A percentile compares a stretch with the other conserved stretches of the same genome.
Evolutionary conservation across 2,888 invertebrate species (phyloP).

Genomic region (Drosophila peninsularis): DNA sequence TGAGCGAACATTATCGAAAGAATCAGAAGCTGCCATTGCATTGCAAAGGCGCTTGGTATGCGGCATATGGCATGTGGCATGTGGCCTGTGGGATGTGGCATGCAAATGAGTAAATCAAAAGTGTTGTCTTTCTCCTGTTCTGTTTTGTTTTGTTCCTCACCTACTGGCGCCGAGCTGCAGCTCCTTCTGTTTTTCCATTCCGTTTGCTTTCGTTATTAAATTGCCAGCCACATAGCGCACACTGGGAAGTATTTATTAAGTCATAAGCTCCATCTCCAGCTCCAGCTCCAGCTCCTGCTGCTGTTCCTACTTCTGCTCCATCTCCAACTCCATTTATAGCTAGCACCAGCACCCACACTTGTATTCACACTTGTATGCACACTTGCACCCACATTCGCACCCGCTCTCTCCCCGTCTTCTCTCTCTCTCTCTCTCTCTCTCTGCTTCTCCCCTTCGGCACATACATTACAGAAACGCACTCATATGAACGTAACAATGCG

Average conservation of each 20-base stretch:
- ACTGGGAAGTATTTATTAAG: conserved; percentile 74
- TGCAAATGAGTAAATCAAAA: conserved; percentile 59
- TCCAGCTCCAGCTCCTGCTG: background rate
- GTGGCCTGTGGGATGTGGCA: conserved; percentile 38
- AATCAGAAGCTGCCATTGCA: conserved; percentile 21
- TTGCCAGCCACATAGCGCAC: conserved; percentile 75
- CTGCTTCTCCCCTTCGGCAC: background rate
- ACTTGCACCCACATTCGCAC: conserved; percentile 11
- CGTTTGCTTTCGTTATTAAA: conserved; percentile 75
- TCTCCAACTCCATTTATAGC: conserved; percentile 5
- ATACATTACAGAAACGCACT: conserved; percentile 24
- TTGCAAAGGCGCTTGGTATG: background rate
- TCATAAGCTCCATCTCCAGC: conserved; percentile 62
- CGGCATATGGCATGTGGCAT: background rate
- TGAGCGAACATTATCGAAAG: conserved; percentile 28
- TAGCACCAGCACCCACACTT: conserved; percentile 15
- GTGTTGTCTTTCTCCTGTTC: conserved; percentile 31
- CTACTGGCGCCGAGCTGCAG: conserved; percentile 4
- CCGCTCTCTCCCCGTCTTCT: background rate
- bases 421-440: background rate
- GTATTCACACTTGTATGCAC: conserved; percentile 4
- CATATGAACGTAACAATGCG: conserved; percentile 22
- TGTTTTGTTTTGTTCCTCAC: background rate
- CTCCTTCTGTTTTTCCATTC: conserved; percentile 45
- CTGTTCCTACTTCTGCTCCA: conserved; percentile 10